A percentile compares a stretch with the other conserved stretches of the same genome.
These are phyloP conservation scores for Epirrhoe alternata DNA, from an alignment of 2,888 invertebrate genomes.

Conservation along the genomic window DNA sequence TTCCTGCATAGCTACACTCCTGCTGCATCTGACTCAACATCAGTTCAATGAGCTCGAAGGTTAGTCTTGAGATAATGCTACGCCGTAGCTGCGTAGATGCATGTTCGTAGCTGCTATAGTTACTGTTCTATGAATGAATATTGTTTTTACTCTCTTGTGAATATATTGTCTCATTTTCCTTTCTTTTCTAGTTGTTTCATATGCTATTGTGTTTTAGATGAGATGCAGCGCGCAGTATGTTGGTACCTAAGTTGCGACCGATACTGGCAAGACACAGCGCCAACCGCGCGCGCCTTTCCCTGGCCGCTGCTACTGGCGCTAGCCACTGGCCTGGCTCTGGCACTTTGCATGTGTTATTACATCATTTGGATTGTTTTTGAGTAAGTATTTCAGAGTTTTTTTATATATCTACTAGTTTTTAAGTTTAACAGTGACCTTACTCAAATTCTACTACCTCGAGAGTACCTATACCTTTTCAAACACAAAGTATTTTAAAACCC, in stretches of 20 bases:
- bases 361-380: conserved; percentile 96
- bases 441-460: too few relatives aligned
- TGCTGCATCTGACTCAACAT: conserved; percentile 91
- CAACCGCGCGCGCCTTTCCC: conserved; percentile 90
- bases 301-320: conserved; percentile 92
- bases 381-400: conserved; percentile 84
- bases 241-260: conserved; percentile 97
- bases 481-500: too few relatives aligned
- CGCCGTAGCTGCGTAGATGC: conserved; percentile 17
- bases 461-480: too few relatives aligned
- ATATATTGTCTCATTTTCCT: too few relatives aligned
- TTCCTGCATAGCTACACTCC: conserved; percentile 92
- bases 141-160: too few relatives aligned
- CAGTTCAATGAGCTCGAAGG: conserved; percentile 95
- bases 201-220: conserved; percentile 84
- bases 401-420: background rate
- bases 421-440: too few relatives aligned
- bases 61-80: conserved; percentile 55
- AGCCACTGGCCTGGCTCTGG: conserved; percentile 91
- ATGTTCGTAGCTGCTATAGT: conserved; percentile 3
- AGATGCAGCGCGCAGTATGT: conserved; percentile 94
- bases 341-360: conserved; percentile 95
- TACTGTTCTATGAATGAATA: too few relatives aligned
- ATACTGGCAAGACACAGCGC: conserved; percentile 94
- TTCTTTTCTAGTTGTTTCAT: background rate